Percentiles rank a stretch among this genome's conserved stretches.
Conservation (phyloP, 2,888 invertebrate genomes). For the Scaptomyza polygonia region DNA sequence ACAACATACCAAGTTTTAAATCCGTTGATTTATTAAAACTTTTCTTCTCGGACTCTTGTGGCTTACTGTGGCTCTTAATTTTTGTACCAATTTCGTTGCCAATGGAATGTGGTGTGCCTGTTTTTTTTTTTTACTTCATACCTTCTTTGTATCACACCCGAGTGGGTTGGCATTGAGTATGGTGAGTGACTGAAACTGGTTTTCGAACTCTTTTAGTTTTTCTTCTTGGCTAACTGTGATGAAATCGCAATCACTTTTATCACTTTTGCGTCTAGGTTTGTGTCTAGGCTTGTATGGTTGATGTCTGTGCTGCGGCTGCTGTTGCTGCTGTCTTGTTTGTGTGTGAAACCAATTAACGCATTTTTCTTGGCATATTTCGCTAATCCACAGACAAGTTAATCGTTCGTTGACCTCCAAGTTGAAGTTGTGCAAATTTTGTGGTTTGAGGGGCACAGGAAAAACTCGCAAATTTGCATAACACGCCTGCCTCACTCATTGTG, state of each 20-base stretch:
- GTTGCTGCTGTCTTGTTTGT: background rate
- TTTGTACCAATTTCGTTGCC: slow-evolving; percentile 20
- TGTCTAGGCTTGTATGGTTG: slow-evolving; percentile 43
- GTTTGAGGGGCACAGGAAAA: slow-evolving; percentile 14
- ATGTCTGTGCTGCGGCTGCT: slow-evolving; percentile 28
- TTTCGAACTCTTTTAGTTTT: too few species aligned
- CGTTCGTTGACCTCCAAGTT: slow-evolving; percentile 68
- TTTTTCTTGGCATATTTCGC: slow-evolving; percentile 49
- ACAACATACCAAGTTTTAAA: slow-evolving; percentile 35
- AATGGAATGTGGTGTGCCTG: slow-evolving; percentile 45
- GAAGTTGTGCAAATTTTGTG: background rate
- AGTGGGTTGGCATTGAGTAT: slow-evolving; percentile 38
- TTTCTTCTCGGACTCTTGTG: slow-evolving; percentile 31
- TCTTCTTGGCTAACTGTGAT: slow-evolving; percentile 11
- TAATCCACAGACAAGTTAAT: slow-evolving; percentile 76
- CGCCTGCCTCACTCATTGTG: background rate
- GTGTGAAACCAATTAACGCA: slow-evolving; percentile 70
- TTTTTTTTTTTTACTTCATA: background rate
- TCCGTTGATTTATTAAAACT: slow-evolving; percentile 68
- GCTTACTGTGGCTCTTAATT: slow-evolving; percentile 13
- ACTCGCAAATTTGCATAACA: slow-evolving; percentile 69
- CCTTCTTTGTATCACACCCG: slow-evolving; percentile 20
- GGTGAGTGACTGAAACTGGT: slow-evolving; percentile 7
- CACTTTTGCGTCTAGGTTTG: slow-evolving; percentile 42
- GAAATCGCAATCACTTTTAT: slow-evolving; percentile 50